phyloP scores from a whole-genome alignment of 2,797 vertebrate genomes.

The Acrocephalus scirpaceus region DNA sequence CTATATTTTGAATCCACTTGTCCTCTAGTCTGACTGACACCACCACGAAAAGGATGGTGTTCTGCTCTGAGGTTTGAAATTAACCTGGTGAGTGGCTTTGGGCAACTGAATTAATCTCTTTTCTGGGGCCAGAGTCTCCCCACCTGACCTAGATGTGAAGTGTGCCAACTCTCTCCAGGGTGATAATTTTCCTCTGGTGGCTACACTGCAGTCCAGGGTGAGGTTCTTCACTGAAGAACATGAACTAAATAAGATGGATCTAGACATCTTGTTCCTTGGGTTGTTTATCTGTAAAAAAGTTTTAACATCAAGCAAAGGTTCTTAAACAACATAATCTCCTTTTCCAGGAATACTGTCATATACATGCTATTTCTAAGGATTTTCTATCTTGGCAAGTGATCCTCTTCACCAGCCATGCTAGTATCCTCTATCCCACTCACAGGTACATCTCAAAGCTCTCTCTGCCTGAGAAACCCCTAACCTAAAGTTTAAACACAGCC shows the following conservation, averaged over 20 bases:
- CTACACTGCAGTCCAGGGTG: neutral
- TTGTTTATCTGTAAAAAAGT: neutral
- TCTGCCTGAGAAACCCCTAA: neutral
- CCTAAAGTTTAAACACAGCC: neutral
- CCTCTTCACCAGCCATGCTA: neutral
- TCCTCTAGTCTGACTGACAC: neutral
- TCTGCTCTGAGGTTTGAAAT: neutral
- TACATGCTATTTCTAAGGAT: neutral
- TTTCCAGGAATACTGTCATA: neutral
- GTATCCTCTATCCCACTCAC: neutral
- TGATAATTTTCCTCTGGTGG: neutral
- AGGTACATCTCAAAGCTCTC: neutral
- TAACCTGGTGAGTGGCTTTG: neutral
- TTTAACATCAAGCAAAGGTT: neutral
- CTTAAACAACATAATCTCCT: neutral
- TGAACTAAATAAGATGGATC: neutral
- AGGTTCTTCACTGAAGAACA: neutral
- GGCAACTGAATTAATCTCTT: neutral
- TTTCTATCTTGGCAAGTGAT: neutral
- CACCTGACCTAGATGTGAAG: neutral
- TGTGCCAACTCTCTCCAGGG: neutral
- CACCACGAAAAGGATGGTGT: neutral
- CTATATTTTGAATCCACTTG: neutral
- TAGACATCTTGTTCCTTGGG: neutral
- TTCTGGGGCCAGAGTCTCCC: neutral